Percentiles rank a stretch among this genome's conserved stretches.
These are phyloP conservation scores for Drosophila neotestacea DNA, from an alignment of 2,888 invertebrate species.

Conservation along the genomic window DNA sequence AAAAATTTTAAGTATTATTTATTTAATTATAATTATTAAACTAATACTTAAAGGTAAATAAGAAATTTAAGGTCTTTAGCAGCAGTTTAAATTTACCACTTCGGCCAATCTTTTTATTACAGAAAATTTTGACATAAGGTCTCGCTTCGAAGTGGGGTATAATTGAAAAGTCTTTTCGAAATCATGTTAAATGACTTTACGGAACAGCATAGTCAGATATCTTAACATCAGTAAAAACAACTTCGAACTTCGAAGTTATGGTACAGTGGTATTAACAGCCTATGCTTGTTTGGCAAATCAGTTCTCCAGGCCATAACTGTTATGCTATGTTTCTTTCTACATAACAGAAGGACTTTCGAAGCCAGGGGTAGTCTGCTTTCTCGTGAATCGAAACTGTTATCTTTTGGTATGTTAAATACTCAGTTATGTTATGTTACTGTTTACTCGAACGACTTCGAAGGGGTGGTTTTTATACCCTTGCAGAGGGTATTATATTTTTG, in stretches of 20 bases:
- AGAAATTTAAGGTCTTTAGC: no score
- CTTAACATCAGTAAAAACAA: not conserved
- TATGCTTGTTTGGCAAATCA: no score
- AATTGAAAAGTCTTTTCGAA: not conserved
- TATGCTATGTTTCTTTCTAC: not conserved
- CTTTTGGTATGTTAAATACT: not conserved
- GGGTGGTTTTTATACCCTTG: constrained; percentile 3
- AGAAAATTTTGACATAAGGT: not conserved
- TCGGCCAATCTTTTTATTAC: not conserved
- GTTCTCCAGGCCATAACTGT: not conserved
- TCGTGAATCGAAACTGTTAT: not conserved
- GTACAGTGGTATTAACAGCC: no score
- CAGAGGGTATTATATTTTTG: no score
- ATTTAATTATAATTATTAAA: no score
- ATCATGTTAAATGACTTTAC: not conserved
- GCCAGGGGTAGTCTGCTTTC: not conserved
- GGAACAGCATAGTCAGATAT: not conserved
- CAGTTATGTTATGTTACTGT: not conserved
- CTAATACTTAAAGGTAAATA: no score
- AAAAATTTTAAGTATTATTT: no score
- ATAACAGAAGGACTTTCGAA: not conserved
- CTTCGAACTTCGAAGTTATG: constrained; percentile 18
- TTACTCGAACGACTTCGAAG: not conserved
- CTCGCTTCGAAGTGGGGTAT: not conserved
- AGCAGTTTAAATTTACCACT: not conserved